A percentile compares a stretch with the other conserved stretches of the same genome.
These are phyloP conservation scores for Hydrolagus affinis DNA, from an alignment of 2,113 vertebrate genomes.

Conservation along the genomic window DNA sequence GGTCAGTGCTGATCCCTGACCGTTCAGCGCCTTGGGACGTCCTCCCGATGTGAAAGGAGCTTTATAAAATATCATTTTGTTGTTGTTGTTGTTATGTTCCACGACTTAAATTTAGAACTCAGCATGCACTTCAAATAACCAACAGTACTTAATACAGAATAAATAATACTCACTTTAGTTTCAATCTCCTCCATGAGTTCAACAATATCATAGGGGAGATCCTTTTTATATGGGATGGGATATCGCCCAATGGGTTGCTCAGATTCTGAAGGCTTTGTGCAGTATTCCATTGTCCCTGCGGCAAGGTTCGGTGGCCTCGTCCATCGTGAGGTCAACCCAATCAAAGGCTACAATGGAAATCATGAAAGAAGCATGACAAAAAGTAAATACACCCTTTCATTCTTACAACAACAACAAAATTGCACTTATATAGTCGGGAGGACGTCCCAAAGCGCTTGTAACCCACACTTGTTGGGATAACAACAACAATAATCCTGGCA, in stretches of 20 bases:
- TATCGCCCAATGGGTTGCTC: constrained; percentile 54
- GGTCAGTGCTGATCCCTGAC: too few species aligned
- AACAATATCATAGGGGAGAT: constrained; percentile 67
- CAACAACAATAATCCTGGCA: too few species aligned
- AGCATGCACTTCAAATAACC: neutral
- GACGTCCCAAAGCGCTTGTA: too few species aligned
- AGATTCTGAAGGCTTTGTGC: constrained; percentile 38
- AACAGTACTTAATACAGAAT: neutral
- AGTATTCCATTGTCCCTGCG: constrained; percentile 34
- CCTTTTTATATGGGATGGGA: constrained; percentile 65
- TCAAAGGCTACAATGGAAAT: constrained; percentile 5
- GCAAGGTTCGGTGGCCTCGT: neutral
- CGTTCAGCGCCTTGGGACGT: too few species aligned
- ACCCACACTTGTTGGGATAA: neutral
- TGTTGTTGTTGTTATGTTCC: neutral
- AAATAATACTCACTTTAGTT: constrained; percentile 52
- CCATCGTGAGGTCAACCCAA: constrained; percentile 24
- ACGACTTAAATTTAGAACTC: neutral
- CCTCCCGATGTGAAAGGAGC: too few species aligned
- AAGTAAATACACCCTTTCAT: neutral
- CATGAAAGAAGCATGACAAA: neutral
- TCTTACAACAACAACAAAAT: too few species aligned
- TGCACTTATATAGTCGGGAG: too few species aligned
- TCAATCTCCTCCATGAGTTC: constrained; percentile 75
- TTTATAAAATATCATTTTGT: too few species aligned